Percentiles rank a stretch among this genome's conserved stretches.
phyloP scores from a whole-genome alignment of 2,797 vertebrate genomes.

The Erithacus rubecula region DNA sequence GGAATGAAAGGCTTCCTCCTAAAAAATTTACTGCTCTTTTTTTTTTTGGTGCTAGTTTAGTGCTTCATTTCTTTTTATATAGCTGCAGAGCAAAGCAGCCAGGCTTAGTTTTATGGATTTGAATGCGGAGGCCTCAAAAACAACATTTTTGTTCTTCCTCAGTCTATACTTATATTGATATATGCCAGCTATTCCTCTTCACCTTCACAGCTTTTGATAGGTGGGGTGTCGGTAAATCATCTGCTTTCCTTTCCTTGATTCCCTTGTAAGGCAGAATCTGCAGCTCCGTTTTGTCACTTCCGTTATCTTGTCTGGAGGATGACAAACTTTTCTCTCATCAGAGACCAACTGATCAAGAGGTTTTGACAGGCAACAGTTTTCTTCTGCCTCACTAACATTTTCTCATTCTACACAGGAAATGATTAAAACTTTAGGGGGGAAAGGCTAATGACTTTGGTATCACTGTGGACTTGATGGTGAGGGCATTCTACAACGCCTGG shows the following conservation, averaged over 20 bases:
- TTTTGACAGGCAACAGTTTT: background rate
- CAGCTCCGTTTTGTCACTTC: background rate
- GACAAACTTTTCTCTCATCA: background rate
- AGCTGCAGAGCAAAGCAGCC: background rate
- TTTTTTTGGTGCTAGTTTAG: background rate
- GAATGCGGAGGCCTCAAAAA: background rate
- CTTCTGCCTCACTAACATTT: background rate
- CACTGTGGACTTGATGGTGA: background rate
- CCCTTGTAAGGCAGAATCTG: background rate
- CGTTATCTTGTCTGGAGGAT: background rate
- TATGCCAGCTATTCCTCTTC: background rate
- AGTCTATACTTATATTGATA: background rate
- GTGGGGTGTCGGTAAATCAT: background rate
- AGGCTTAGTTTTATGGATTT: background rate
- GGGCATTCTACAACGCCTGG: background rate
- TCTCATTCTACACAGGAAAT: background rate
- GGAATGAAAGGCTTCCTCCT: slow-evolving; percentile 30
- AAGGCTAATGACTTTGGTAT: background rate
- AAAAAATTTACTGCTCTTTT: slow-evolving; percentile 8
- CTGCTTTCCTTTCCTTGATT: background rate
- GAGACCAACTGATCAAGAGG: background rate
- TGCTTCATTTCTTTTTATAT: slow-evolving; percentile 37
- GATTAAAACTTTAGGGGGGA: background rate
- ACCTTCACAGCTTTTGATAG: background rate
- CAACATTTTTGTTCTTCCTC: background rate